phyloP scores from a whole-genome alignment of 2,113 vertebrate species.

The Nansenia antarctica region DNA sequence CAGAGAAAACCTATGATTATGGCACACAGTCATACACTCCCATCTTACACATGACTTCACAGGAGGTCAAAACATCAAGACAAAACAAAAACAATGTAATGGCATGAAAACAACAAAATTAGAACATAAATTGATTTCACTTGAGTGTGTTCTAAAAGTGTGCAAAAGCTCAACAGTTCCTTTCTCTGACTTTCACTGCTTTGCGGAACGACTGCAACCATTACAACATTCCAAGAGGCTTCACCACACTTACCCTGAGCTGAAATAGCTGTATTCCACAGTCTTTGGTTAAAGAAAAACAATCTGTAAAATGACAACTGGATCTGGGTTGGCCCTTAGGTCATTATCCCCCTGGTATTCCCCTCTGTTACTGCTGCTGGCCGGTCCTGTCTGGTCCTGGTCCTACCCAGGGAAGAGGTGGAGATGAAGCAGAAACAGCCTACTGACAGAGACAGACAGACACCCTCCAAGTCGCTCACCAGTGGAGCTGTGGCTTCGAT shows the following conservation, averaged over 20 bases:
- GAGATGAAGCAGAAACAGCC: slow-evolving; percentile 9
- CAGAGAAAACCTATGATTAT: slow-evolving; percentile 43
- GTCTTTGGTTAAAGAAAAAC: slow-evolving; percentile 44
- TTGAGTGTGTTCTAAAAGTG: background rate
- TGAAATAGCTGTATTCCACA: slow-evolving; percentile 62
- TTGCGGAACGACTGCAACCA: slow-evolving; percentile 14
- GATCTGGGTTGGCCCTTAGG: slow-evolving; percentile 55
- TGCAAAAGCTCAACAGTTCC: background rate
- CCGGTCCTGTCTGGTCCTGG: slow-evolving; percentile 53
- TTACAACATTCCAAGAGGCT: background rate
- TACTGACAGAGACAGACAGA: slow-evolving; percentile 37
- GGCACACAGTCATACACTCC: slow-evolving; percentile 29
- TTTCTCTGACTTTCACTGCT: slow-evolving; percentile 1
- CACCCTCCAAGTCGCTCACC: slow-evolving; percentile 61
- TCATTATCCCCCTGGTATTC: slow-evolving; percentile 70
- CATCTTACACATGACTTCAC: background rate
- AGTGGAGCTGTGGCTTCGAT: slow-evolving; percentile 68
- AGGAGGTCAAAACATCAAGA: too few species aligned
- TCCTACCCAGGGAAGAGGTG: slow-evolving; percentile 48
- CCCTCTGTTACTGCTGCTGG: slow-evolving; percentile 40
- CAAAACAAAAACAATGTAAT: background rate
- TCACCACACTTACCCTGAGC: slow-evolving; percentile 69
- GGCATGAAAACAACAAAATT: background rate
- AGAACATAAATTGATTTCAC: background rate
- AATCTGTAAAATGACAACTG: slow-evolving; percentile 46